Base-by-base conservation (phyloP, 2,888 invertebrate species). In the Xylota sylvarum region DNA sequence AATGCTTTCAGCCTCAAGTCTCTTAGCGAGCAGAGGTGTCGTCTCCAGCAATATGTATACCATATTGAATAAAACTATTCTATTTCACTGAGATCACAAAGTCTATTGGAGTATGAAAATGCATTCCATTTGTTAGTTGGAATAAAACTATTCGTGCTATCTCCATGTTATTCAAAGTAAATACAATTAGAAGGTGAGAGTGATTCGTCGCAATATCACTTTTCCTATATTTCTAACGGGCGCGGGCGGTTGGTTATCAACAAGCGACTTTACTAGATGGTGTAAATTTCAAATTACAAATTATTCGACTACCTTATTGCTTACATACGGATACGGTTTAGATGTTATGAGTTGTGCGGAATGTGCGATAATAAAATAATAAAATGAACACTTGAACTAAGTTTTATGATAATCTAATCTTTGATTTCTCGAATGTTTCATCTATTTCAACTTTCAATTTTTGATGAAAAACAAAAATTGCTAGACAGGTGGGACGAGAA, bases 1-100 rank as follows among this genome's bases (percentile, higher is more conserved):
- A 17, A n/a, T 2, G 32, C 0, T n/a, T 7, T 19, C 10, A 27
- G 12, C 5, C n/a, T 1, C 4, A 5, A 37, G 30, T 35, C 12
- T 32, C 19, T 56, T 64, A 9, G 19, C 19, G 0, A 77, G 65
- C 7, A 83, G 72, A 17, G 65, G 72, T 4, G 70, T 55, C 30
- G 62, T 50, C 27, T 82, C 70, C 17, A 40, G 7, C n/a, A 40
- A 40, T 12, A 9, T 4, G 19, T 32, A 50, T 17, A 62, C 56
- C 32, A 76, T 62, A 12, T 6, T 23, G 23, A 9, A 46, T 40
- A 30, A 2, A 40, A 19, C 35, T 52, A 46, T 48, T 19, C 19
- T 48, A 17, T 19, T 48, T 19, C 27, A n/a, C n/a, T n/a, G 35
- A 4, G 17, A 17, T 17, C 10, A 9, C 4, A 17, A 10, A 17